Evolutionary conservation across 2,113 vertebrate genomes (phyloP).

Genomic region (Erinaceus europaeus): DNA sequence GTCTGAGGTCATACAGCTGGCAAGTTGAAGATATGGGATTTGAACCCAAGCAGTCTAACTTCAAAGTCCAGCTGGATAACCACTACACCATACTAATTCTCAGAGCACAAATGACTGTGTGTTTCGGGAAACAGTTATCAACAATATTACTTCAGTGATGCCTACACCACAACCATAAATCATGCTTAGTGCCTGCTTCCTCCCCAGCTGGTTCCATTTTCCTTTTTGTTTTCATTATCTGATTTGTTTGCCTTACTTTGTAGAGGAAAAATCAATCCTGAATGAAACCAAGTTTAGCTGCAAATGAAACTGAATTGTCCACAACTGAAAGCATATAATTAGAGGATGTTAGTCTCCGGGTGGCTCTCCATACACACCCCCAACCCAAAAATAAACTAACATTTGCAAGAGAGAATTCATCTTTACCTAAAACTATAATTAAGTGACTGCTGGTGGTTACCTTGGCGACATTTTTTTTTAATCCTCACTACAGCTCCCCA

Average conservation of each 20-base stretch:
- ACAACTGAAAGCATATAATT: conserved; percentile 54
- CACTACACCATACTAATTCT: rapidly evolving
- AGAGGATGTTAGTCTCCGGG: conserved; percentile 42
- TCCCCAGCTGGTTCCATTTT: neutral
- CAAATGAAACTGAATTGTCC: conserved; percentile 21
- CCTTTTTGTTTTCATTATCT: conserved; percentile 6
- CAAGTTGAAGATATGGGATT: neutral
- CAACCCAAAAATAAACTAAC: conserved; percentile 70
- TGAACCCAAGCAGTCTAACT: neutral
- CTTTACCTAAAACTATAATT: conserved; percentile 79
- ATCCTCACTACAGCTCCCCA: conserved; percentile 74
- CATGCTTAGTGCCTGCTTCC: neutral
- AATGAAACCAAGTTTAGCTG: conserved; percentile 61
- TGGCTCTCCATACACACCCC: conserved; percentile 12
- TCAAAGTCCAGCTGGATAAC: neutral
- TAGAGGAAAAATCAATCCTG: conserved; percentile 18
- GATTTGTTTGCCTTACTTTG: neutral
- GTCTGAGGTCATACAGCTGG: neutral
- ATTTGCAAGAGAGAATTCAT: conserved; percentile 74
- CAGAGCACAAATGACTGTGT: rapidly evolving
- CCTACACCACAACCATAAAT: neutral
- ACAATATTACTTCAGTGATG: rapidly evolving
- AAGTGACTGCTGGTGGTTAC: conserved; percentile 78
- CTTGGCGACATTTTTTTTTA: conserved; percentile 76
- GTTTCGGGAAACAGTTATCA: neutral